Conservation (phyloP, 2,113 vertebrate species). For the Danio rerio region GRCz12tu NC_133184.1:32942001-32942500, state of each 20-base stretch:
- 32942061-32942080: too few species aligned
- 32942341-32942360: neutral
- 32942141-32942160: too few species aligned
- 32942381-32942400: neutral
- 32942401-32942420: slow-evolving; percentile 20
- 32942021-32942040: neutral
- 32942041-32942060: neutral
- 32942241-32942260: too few species aligned
- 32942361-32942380: neutral
- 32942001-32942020: slow-evolving; percentile 24
- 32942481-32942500: neutral
- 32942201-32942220: too few species aligned
- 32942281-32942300: neutral
- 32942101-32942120: too few species aligned
- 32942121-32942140: too few species aligned
- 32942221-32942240: too few species aligned
- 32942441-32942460: slow-evolving; percentile 17
- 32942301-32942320: neutral
- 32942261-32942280: neutral
- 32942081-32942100: neutral
- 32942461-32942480: slow-evolving; percentile 2
- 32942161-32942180: too few species aligned
- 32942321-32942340: neutral
- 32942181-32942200: too few species aligned
- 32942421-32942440: slow-evolving; percentile 15